Conservation (phyloP, 1,140 invertebrate species). For the Coenobita brevimanus region DNA sequence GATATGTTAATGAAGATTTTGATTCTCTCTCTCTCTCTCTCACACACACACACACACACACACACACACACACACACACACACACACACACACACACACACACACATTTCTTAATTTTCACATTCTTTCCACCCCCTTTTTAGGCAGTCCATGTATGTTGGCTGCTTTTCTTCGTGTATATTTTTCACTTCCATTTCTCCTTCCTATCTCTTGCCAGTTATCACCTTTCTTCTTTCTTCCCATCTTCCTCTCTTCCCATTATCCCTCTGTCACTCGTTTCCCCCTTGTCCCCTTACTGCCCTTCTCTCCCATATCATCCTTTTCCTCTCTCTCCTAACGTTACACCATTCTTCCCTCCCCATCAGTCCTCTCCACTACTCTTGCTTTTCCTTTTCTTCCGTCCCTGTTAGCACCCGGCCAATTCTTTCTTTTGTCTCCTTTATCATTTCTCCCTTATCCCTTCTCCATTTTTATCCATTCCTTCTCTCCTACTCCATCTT, state of each 20-base stretch:
- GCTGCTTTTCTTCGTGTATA: no score
- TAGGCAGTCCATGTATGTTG: no score
- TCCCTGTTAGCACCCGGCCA: no score
- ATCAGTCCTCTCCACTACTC: no score
- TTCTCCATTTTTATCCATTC: not conserved
- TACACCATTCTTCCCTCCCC: no score
- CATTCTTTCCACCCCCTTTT: no score
- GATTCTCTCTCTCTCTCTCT: conserved; percentile 13
- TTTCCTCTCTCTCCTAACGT: not conserved
- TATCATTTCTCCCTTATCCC: not conserved
- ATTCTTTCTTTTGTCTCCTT: not conserved
- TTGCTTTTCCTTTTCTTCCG: no score
- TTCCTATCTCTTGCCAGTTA: not conserved
- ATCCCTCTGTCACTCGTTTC: not conserved
- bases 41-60: not conserved
- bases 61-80: not conserved
- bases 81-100: no score
- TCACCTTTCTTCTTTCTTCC: not conserved
- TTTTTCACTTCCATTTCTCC: no score
- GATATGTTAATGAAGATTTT: no score
- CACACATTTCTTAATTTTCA: no score
- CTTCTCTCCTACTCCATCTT: no score
- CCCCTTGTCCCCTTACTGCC: not conserved
- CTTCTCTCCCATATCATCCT: not conserved
- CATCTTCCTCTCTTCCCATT: not conserved